A percentile compares a stretch with the other conserved stretches of the same genome.
phyloP scores from a whole-genome alignment of 2,888 invertebrate genomes.

The Hedychridium roseum region DNA sequence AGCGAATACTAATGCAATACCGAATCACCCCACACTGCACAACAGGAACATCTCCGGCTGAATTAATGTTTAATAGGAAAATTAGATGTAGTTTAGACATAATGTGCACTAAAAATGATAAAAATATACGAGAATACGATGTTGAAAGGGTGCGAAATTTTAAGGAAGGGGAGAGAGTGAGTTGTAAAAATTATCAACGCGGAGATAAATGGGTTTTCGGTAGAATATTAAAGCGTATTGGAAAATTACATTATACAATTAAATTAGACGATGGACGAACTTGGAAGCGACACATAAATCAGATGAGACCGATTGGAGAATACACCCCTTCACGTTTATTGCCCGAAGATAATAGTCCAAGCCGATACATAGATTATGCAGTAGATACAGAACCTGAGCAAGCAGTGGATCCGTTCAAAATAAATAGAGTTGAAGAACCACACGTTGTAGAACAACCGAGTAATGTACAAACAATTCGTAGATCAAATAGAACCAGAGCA shows the following conservation, averaged over 20 bases:
- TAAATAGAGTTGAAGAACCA: no score
- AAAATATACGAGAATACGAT: neutral
- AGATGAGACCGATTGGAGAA: conserved; percentile 6
- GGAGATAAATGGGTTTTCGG: conserved; percentile 9
- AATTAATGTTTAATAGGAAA: conserved; percentile 17
- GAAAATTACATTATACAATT: conserved; percentile 4
- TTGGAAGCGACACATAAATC: conserved; percentile 7
- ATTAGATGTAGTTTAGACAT: conserved; percentile 12
- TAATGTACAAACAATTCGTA: no score
- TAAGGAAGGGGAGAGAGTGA: conserved; percentile 2
- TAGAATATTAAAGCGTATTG: neutral
- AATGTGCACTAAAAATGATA: conserved; percentile 1
- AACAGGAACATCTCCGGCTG: conserved; percentile 7
- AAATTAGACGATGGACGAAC: no score
- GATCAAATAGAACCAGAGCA: no score
- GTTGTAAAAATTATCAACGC: neutral
- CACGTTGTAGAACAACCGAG: no score
- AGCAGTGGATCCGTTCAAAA: no score
- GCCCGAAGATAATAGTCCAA: no score
- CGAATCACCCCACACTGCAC: conserved; percentile 8
- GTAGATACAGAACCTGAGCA: no score
- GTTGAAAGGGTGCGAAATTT: neutral
- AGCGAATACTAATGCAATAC: conserved; percentile 12
- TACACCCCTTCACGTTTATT: no score
- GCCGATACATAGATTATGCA: no score